phyloP scores from a whole-genome alignment of 2,797 vertebrate species.

The Falco columbarius region DNA sequence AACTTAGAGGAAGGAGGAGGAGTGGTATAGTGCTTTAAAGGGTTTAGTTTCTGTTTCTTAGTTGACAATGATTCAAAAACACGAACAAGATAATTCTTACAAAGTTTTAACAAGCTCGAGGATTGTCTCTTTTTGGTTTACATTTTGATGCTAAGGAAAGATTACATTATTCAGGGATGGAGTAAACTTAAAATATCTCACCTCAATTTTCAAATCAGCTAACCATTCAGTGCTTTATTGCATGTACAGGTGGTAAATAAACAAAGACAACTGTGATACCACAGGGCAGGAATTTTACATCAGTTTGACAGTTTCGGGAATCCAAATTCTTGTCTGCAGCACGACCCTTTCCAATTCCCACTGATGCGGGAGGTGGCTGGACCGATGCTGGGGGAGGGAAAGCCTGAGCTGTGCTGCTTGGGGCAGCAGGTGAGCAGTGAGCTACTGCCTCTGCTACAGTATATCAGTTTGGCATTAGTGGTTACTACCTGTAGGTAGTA shows the following conservation, averaged over 20 bases:
- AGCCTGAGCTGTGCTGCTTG: background rate
- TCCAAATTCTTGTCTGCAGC: background rate
- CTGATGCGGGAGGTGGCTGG: background rate
- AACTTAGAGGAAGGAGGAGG: background rate
- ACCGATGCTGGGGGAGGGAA: background rate
- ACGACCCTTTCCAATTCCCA: background rate
- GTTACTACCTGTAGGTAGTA: no score
- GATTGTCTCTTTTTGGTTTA: background rate
- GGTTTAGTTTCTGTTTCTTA: conserved; percentile 3
- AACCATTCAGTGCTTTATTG: background rate
- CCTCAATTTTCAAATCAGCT: background rate
- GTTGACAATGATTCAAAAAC: background rate
- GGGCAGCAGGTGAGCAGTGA: background rate
- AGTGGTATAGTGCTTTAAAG: background rate
- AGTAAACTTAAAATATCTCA: background rate
- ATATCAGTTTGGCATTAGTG: background rate
- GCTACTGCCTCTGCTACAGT: background rate
- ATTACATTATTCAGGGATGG: background rate
- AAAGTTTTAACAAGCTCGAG: conserved; percentile 22
- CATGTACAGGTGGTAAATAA: background rate
- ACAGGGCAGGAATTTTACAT: background rate
- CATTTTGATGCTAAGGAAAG: background rate
- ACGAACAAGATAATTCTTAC: background rate
- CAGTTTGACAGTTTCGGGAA: background rate
- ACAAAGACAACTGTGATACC: background rate